These are phyloP conservation scores for Marronus borbonicus DNA, from an alignment of 2,888 invertebrate species.

Conservation along the genomic window DNA sequence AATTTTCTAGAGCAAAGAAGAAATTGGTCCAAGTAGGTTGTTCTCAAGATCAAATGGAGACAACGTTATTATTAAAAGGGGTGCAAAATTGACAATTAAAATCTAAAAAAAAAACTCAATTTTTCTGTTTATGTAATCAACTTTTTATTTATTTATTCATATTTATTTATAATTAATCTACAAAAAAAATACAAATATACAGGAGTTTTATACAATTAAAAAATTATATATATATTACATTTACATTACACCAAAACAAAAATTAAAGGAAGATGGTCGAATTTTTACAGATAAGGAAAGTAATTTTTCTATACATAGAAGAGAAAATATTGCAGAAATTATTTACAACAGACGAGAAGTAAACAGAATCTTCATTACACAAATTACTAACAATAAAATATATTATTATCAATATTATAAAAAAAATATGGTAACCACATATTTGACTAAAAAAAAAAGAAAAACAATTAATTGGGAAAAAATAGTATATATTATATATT, in stretches of 20 bases:
- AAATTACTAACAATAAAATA: slow-evolving; percentile 51
- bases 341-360: too few species aligned
- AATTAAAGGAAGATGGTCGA: too few species aligned
- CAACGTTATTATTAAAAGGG: too few species aligned
- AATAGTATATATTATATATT: slow-evolving; percentile 37
- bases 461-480: slow-evolving; percentile 50
- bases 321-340: slow-evolving; percentile 15
- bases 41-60: too few species aligned
- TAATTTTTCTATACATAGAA: background rate
- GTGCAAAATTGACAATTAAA: background rate
- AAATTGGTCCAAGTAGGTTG: too few species aligned
- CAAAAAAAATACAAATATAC: slow-evolving; percentile 48
- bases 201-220: slow-evolving; percentile 40
- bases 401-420: slow-evolving; percentile 8
- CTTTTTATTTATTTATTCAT: background rate
- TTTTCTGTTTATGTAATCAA: slow-evolving; percentile 16
- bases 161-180: slow-evolving; percentile 24
- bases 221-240: slow-evolving; percentile 28
- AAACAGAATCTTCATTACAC: background rate
- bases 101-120: background rate
- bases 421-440: slow-evolving; percentile 62
- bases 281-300: background rate
- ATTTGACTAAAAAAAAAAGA: slow-evolving; percentile 59
- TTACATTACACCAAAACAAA: slow-evolving; percentile 8
- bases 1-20: too few species aligned